phyloP scores from a whole-genome alignment of 1,140 invertebrate species.

The Galendromus occidentalis region DNA sequence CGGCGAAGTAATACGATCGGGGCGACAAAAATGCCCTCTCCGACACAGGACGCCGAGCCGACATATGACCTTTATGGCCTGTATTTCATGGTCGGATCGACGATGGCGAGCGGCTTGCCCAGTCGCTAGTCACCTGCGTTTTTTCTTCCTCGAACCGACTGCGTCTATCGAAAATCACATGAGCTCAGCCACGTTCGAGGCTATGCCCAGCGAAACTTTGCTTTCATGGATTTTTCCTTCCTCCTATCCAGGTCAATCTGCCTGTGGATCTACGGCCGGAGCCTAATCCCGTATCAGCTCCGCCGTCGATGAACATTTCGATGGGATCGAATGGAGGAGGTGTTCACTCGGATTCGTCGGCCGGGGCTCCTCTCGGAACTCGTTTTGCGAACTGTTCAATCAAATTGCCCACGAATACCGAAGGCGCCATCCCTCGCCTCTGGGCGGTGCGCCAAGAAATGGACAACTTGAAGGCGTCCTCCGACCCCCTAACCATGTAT shows the following conservation, averaged over 20 bases:
- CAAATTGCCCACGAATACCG: constrained; percentile 33
- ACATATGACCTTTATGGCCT: too few relatives aligned
- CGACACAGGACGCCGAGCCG: too few relatives aligned
- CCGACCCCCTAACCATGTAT: constrained; percentile 34
- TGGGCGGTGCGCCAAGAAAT: constrained; percentile 35
- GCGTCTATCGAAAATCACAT: too few relatives aligned
- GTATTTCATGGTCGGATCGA: too few relatives aligned
- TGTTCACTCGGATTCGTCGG: constrained; percentile 17
- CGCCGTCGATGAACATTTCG: constrained; percentile 14
- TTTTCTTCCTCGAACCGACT: too few relatives aligned
- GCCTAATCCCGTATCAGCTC: constrained; percentile 15
- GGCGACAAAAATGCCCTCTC: too few relatives aligned
- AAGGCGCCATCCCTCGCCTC: constrained; percentile 38
- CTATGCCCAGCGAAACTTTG: too few relatives aligned
- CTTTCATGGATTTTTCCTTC: too few relatives aligned
- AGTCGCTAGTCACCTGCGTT: too few relatives aligned
- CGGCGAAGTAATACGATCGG: too few relatives aligned
- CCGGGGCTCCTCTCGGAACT: constrained; percentile 8
- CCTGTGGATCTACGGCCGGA: constrained; percentile 13
- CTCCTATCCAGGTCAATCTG: not conserved
- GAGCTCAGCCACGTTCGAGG: too few relatives aligned
- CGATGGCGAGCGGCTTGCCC: too few relatives aligned
- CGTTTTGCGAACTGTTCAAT: constrained; percentile 20
- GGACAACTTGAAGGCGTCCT: constrained; percentile 32
- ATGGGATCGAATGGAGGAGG: constrained; percentile 14